phyloP scores from a whole-genome alignment of 2,888 invertebrate species.

The Hydrotaea diabolus region DNA sequence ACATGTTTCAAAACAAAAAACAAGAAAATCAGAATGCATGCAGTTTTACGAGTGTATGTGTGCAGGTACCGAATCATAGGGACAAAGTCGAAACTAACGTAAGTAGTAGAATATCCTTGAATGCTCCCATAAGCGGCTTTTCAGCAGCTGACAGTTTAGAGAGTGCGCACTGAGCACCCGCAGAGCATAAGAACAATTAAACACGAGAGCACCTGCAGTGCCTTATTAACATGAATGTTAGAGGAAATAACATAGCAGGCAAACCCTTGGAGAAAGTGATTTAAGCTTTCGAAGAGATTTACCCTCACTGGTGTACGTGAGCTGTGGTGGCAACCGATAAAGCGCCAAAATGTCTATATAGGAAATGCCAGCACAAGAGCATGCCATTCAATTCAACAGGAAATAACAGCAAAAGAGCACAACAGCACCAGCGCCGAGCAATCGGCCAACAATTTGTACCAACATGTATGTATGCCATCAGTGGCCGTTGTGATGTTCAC shows the following conservation, averaged over 20 bases:
- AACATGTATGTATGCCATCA: conserved; percentile 18
- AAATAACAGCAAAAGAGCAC: conserved; percentile 57
- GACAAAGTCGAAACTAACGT: conserved; percentile 32
- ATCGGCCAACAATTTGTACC: not conserved
- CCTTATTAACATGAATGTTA: conserved; percentile 6
- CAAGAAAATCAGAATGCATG: too few relatives aligned
- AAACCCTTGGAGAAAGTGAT: not conserved
- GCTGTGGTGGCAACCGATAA: not conserved
- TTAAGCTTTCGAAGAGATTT: conserved; percentile 26
- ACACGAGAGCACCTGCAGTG: not conserved
- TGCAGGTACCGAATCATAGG: not conserved
- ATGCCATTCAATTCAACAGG: conserved; percentile 34
- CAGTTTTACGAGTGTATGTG: not conserved
- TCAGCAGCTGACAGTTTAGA: conserved; percentile 44
- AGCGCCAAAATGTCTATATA: conserved; percentile 60
- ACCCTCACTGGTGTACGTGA: not conserved
- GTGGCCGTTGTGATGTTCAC: conserved; percentile 57
- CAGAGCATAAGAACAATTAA: not conserved
- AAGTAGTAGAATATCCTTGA: conserved; percentile 54
- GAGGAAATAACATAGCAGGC: too few relatives aligned
- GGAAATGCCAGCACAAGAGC: conserved; percentile 21
- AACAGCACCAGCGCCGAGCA: not conserved
- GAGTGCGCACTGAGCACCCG: conserved; percentile 48
- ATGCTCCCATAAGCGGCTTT: conserved; percentile 55
- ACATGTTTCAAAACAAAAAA: not conserved